A percentile compares a stretch with the other conserved stretches of the same genome.
Evolutionary conservation across 2,113 vertebrate genomes (phyloP).

Genomic region (Gymnarchus niloticus): DNA sequence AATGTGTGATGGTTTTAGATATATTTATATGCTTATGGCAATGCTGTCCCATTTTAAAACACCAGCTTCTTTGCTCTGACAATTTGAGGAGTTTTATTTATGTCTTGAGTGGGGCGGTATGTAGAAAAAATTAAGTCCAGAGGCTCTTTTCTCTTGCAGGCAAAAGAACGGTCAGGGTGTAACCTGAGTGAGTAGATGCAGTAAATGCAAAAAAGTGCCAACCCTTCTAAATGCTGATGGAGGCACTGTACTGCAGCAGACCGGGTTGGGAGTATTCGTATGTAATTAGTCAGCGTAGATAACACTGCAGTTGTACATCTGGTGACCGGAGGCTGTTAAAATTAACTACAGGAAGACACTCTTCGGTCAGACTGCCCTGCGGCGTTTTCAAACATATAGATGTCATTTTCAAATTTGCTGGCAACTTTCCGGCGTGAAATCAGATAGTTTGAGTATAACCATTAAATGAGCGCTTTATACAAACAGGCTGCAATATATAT

Average conservation of each 20-base stretch:
- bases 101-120: neutral
- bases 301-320: constrained; percentile 12
- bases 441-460: neutral
- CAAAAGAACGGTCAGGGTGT: constrained; percentile 12
- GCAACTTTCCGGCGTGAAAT: neutral
- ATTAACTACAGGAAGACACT: constrained; percentile 10
- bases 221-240: constrained; percentile 37
- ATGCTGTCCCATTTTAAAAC: neutral
- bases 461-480: neutral
- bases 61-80: neutral
- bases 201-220: constrained; percentile 19
- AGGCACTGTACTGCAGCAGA: constrained; percentile 14
- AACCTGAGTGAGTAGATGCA: constrained; percentile 27
- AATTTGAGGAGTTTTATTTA: neutral
- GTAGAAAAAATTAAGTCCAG: neutral
- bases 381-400: neutral
- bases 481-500: neutral
- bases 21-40: neutral
- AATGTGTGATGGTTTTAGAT: neutral
- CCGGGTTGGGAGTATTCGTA: neutral
- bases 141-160: neutral
- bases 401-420: constrained; percentile 19
- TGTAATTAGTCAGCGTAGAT: constrained; percentile 17
- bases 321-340: neutral
- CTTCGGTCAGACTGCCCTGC: constrained; percentile 11